These are phyloP conservation scores for Mus minutoides DNA, from an alignment of 2,797 vertebrate species.

Conservation along the genomic window DNA sequence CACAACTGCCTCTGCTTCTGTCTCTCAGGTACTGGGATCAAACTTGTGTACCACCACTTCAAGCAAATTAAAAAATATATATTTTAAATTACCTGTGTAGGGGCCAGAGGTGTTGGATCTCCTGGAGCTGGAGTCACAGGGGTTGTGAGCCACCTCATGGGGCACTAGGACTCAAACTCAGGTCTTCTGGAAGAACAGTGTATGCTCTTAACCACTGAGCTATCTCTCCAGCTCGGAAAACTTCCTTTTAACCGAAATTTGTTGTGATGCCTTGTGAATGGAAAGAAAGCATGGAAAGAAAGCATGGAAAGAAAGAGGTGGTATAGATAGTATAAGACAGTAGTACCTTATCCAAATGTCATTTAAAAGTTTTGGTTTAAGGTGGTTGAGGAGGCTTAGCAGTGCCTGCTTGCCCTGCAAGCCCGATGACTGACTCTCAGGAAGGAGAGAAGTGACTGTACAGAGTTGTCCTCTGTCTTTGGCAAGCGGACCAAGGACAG, in stretches of 20 bases:
- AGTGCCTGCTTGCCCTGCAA: neutral
- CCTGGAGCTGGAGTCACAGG: neutral
- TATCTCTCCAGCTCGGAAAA: neutral
- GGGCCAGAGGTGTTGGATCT: neutral
- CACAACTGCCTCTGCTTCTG: neutral
- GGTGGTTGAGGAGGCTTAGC: neutral
- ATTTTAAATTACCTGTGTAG: neutral
- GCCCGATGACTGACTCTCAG: neutral
- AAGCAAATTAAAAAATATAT: neutral
- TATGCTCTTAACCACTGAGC: neutral
- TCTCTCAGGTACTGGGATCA: neutral
- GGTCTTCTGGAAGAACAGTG: neutral
- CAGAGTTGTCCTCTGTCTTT: neutral
- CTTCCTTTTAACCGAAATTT: neutral
- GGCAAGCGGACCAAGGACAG: neutral
- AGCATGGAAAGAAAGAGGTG: neutral
- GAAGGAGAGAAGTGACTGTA: neutral
- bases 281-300: neutral
- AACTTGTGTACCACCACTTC: neutral
- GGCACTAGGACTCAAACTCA: neutral
- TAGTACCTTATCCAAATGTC: neutral
- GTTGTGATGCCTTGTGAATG: neutral
- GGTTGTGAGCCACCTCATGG: neutral
- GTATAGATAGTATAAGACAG: neutral
- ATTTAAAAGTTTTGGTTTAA: neutral